phyloP scores from a whole-genome alignment of 2,797 vertebrate genomes.

The Pelochelys cantorii region DNA sequence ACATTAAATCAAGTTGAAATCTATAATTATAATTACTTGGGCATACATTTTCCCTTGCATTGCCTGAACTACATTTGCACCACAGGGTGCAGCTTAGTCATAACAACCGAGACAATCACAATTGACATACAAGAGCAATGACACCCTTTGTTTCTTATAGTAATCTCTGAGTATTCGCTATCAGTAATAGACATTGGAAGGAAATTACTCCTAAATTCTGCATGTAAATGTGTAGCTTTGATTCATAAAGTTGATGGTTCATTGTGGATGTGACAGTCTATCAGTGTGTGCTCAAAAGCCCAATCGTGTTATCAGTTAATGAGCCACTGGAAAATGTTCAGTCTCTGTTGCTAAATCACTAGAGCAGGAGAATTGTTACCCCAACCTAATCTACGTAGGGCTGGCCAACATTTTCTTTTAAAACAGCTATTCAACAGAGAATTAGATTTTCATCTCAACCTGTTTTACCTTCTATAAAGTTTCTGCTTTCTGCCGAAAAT shows the following conservation, averaged over 20 bases:
- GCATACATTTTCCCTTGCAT: neutral
- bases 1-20: neutral
- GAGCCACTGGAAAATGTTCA: neutral
- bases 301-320: neutral
- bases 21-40: neutral
- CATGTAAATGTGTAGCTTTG: neutral
- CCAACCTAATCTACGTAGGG: neutral
- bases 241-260: neutral
- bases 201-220: neutral
- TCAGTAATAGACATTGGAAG: rapidly evolving
- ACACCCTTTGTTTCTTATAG: neutral
- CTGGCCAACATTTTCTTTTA: neutral
- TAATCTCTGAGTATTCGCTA: neutral
- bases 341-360: neutral
- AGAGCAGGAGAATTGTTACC: neutral
- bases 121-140: rapidly evolving
- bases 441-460: neutral
- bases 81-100: neutral
- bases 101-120: neutral
- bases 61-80: neutral
- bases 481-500: rapidly evolving
- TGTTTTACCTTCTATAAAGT: neutral
- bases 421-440: neutral
- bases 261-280: neutral
- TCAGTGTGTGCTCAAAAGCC: neutral